These are phyloP conservation scores for Amniataba percoides DNA, from an alignment of 2,797 vertebrate genomes.

Conservation along the genomic window DNA sequence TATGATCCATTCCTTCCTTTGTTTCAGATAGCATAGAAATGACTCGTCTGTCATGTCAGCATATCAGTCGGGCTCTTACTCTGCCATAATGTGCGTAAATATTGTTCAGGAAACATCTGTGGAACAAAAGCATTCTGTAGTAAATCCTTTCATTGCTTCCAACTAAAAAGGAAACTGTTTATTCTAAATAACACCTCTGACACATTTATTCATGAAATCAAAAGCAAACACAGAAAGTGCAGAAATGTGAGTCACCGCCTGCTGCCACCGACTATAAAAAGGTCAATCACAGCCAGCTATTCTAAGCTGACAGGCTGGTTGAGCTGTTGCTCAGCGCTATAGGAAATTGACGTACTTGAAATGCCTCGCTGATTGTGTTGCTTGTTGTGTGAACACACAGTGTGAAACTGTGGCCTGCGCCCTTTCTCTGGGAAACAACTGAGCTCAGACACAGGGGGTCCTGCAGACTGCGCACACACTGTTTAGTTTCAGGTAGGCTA, in stretches of 20 bases:
- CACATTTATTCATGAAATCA: conserved; percentile 13
- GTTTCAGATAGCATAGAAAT: not conserved
- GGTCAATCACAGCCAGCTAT: conserved; percentile 5
- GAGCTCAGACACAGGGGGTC: not conserved
- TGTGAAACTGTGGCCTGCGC: not conserved
- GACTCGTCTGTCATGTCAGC: too few species aligned
- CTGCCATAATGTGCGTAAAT: not conserved
- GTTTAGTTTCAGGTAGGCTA: not conserved
- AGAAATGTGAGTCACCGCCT: conserved; percentile 11
- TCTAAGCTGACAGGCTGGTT: conserved; percentile 9
- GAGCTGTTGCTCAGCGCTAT: conserved; percentile 6
- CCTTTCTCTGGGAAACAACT: not conserved
- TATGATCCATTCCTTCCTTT: not conserved
- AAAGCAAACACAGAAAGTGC: not conserved
- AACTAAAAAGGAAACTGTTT: not conserved
- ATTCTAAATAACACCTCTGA: not conserved
- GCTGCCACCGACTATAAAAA: conserved; percentile 19
- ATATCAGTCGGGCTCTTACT: not conserved
- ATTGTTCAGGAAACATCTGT: too few species aligned
- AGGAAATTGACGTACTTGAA: conserved; percentile 18
- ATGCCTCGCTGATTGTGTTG: conserved; percentile 24
- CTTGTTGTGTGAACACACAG: conserved; percentile 15
- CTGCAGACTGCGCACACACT: not conserved
- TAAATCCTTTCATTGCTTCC: not conserved
- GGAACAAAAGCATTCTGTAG: not conserved